These are phyloP conservation scores for Conomelus anceps DNA, from an alignment of 2,888 invertebrate genomes.

Conservation along the genomic window DNA sequence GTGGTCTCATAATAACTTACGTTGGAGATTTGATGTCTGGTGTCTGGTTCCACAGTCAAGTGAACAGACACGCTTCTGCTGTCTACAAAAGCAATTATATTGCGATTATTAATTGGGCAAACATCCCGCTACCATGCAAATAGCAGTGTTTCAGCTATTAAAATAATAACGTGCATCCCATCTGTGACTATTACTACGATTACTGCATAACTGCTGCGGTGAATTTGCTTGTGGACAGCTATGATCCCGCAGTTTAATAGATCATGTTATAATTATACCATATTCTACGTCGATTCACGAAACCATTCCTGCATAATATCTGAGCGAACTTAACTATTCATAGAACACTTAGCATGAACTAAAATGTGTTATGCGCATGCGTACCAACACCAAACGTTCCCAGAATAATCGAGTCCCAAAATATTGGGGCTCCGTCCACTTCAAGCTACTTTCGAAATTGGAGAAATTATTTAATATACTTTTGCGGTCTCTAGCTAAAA, in stretches of 20 bases:
- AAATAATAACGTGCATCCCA: not conserved
- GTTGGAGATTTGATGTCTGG: not conserved
- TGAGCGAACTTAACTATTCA: no score
- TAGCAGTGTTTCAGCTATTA: not conserved
- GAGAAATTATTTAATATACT: no score
- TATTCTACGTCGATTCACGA: not conserved
- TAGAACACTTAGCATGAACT: no score
- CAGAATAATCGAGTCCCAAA: no score
- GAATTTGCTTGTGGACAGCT: not conserved
- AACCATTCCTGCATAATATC: not conserved
- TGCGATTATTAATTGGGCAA: not conserved
- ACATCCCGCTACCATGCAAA: not conserved
- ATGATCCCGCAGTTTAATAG: not conserved
- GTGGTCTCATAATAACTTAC: not conserved
- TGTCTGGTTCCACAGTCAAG: not conserved
- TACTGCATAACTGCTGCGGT: not conserved
- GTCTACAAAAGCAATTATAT: not conserved
- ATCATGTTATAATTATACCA: not conserved
- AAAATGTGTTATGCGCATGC: no score
- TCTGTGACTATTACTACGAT: not conserved
- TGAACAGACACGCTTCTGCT: not conserved
- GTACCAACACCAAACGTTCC: no score
- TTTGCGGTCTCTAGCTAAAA: no score
- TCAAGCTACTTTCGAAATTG: no score
- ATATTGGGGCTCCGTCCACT: no score